Evolutionary conservation across 2,888 invertebrate genomes (phyloP).

Genomic region (Dasypogon diadema): DNA sequence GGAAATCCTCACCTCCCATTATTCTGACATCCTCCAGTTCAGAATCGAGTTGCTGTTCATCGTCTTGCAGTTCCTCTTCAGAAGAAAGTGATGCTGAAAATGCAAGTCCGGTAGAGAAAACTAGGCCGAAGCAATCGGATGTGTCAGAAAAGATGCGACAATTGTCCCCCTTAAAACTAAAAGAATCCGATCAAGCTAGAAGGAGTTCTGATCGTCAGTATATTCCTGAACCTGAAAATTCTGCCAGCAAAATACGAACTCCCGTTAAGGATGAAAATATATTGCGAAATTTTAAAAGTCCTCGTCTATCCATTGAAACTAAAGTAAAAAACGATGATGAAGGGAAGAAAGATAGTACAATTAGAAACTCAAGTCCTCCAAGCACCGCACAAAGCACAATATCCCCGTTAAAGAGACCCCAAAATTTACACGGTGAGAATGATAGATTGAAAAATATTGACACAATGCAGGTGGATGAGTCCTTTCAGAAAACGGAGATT

Average conservation of each 20-base stretch:
- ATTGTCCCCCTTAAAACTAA: slow-evolving; percentile 10
- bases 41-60: slow-evolving; percentile 72
- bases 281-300: slow-evolving; percentile 10
- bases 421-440: neutral
- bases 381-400: slow-evolving; percentile 21
- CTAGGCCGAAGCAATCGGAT: slow-evolving; percentile 9
- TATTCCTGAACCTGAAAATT: neutral
- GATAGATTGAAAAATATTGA: neutral
- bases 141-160: slow-evolving; percentile 20
- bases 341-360: slow-evolving; percentile 16
- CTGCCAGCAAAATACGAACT: slow-evolving; percentile 6
- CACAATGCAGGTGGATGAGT: neutral
- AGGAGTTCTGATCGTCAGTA: neutral
- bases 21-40: slow-evolving; percentile 68
- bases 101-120: neutral
- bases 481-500: neutral
- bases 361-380: slow-evolving; percentile 6
- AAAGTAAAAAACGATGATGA: slow-evolving; percentile 14
- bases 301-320: slow-evolving; percentile 14
- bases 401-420: slow-evolving; percentile 17
- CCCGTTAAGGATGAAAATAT: neutral
- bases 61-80: slow-evolving; percentile 73
- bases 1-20: slow-evolving; percentile 64
- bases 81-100: slow-evolving; percentile 73
- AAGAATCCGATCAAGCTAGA: neutral